phyloP scores from a whole-genome alignment of 2,888 invertebrate genomes.

The Drosophila dives region DNA sequence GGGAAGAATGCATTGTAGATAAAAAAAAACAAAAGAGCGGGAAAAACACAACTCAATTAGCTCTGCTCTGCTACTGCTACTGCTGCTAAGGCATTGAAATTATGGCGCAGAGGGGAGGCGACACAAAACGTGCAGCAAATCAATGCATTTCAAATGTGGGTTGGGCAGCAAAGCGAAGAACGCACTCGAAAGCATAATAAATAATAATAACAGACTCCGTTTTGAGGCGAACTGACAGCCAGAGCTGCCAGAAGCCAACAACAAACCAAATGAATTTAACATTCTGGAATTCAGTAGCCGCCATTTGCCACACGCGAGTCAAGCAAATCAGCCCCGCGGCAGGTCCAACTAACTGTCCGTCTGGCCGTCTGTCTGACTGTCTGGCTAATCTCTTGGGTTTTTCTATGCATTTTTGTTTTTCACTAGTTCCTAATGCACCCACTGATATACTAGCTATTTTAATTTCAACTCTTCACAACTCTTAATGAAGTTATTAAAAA shows the following conservation, averaged over 20 bases:
- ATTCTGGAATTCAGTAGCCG: constrained; percentile 66
- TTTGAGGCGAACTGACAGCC: constrained; percentile 73
- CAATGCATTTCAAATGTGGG: constrained; percentile 58
- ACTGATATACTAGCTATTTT: constrained; percentile 52
- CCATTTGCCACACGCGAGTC: constrained; percentile 73
- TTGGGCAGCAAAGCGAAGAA: constrained; percentile 49
- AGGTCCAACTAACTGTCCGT: not conserved
- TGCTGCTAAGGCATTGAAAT: constrained; percentile 29
- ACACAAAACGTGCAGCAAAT: constrained; percentile 31
- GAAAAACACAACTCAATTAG: constrained; percentile 76
- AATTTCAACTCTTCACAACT: constrained; percentile 55
- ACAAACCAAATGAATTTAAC: constrained; percentile 28
- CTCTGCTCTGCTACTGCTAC: not conserved
- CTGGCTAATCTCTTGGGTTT: constrained; percentile 15
- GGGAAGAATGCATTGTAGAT: not conserved
- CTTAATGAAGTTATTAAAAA: constrained; percentile 81
- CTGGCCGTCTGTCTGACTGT: not conserved
- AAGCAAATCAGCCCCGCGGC: constrained; percentile 40
- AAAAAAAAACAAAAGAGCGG: not conserved
- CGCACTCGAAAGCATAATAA: constrained; percentile 77
- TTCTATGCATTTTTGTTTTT: not conserved
- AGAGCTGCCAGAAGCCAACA: constrained; percentile 38
- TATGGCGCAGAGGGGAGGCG: constrained; percentile 14
- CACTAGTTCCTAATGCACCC: constrained; percentile 46
- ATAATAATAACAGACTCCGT: constrained; percentile 81